These are phyloP conservation scores for Eidolon helvum DNA, from an alignment of 2,113 vertebrate species.

Conservation along the genomic window DNA sequence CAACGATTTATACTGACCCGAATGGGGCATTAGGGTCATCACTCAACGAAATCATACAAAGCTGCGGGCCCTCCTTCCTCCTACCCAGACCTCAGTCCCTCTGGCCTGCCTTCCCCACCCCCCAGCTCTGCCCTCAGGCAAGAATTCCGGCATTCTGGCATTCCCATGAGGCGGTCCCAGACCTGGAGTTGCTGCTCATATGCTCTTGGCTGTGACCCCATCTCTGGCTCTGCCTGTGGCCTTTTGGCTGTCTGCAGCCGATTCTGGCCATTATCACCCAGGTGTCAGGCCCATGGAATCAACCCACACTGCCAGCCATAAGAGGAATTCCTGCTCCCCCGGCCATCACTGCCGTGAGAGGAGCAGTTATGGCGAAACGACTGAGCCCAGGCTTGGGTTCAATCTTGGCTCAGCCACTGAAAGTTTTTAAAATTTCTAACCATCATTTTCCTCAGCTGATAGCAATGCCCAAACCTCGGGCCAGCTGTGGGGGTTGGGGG, in stretches of 20 bases:
- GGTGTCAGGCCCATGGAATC: neutral
- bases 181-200: neutral
- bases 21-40: neutral
- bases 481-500: neutral
- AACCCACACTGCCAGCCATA: neutral
- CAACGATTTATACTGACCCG: neutral
- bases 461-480: too few species aligned
- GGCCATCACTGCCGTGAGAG: neutral
- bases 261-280: neutral
- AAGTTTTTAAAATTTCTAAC: neutral
- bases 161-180: neutral
- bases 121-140: neutral
- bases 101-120: neutral
- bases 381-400: neutral
- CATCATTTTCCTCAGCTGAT: neutral
- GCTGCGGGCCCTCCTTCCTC: neutral
- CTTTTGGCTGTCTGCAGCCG: neutral
- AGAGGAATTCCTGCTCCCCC: neutral
- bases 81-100: neutral
- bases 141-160: neutral
- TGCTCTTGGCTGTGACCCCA: neutral
- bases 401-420: neutral
- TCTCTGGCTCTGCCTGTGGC: neutral
- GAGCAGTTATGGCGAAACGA: rapidly evolving
- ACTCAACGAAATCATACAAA: neutral